A percentile compares a stretch with the other conserved stretches of the same genome.
Conservation (phyloP, 2,113 vertebrate species). For the Isurus oxyrinchus region DNA sequence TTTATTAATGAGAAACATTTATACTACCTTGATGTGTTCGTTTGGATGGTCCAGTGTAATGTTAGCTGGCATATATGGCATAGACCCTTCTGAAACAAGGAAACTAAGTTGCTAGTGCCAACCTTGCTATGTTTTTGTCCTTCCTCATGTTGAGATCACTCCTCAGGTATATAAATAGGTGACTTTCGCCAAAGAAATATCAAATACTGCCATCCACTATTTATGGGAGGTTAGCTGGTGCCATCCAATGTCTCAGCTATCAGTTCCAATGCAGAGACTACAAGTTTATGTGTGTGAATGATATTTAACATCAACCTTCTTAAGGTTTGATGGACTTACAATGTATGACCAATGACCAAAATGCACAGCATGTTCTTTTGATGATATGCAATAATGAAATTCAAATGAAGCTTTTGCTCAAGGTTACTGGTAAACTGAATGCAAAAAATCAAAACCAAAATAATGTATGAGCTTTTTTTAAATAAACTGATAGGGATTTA, state of each 20-base stretch:
- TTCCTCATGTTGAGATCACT: not conserved
- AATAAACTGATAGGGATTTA: not conserved
- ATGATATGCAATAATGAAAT: not conserved
- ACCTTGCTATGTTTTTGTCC: not conserved
- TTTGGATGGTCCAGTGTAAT: not conserved
- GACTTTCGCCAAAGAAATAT: not conserved
- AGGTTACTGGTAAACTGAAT: not conserved
- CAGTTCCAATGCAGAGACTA: not conserved
- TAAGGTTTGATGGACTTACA: not conserved
- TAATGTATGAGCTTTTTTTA: not conserved
- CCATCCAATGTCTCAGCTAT: not conserved
- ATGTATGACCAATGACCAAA: not conserved
- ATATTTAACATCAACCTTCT: not conserved
- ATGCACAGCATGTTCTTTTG: not conserved
- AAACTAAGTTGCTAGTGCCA: not conserved
- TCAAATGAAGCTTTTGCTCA: not conserved
- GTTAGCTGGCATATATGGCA: not conserved
- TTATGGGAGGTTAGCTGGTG: not conserved
- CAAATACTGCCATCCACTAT: not conserved
- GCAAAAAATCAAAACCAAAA: not conserved
- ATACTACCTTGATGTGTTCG: not conserved
- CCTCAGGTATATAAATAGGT: not conserved
- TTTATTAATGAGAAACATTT: not conserved
- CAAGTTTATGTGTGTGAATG: not conserved
- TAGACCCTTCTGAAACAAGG: not conserved